phyloP scores from a whole-genome alignment of 2,888 invertebrate species.

The Nowickia ferox region DNA sequence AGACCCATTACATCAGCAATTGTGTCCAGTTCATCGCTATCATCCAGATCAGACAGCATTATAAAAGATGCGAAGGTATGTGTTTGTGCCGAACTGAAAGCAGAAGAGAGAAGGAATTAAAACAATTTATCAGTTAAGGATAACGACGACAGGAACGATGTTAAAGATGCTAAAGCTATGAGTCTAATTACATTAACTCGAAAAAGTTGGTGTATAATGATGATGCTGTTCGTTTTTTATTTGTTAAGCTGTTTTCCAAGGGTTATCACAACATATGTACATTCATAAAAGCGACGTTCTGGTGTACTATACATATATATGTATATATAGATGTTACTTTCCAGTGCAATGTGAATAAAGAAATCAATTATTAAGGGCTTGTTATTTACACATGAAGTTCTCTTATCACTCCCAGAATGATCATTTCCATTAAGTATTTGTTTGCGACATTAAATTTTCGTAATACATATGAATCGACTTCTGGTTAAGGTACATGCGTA shows the following conservation, averaged over 20 bases:
- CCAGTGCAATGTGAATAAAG: neutral
- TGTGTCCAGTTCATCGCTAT: conserved; percentile 86
- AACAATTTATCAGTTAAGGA: conserved; percentile 63
- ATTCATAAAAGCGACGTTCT: neutral
- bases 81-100: conserved; percentile 2
- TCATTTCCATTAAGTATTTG: conserved; percentile 37
- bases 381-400: neutral
- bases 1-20: conserved; percentile 88
- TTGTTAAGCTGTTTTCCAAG: conserved; percentile 16
- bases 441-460: conserved; percentile 21
- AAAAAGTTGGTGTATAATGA: conserved; percentile 55
- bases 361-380: conserved; percentile 39
- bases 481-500: too few species aligned
- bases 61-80: conserved; percentile 64
- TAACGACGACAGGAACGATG: conserved; percentile 53
- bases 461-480: neutral
- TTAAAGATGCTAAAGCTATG: conserved; percentile 49
- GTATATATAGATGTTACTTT: neutral
- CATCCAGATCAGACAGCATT: conserved; percentile 81
- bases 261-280: conserved; percentile 45
- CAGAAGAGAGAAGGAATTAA: conserved; percentile 50
- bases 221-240: conserved; percentile 41
- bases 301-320: neutral
- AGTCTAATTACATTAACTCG: conserved; percentile 45
- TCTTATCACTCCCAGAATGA: conserved; percentile 11